Evolutionary conservation across 2,888 invertebrate genomes (phyloP), one percentile per base, ranked within the genome.

Genomic region (Colletes collaris): DNA sequence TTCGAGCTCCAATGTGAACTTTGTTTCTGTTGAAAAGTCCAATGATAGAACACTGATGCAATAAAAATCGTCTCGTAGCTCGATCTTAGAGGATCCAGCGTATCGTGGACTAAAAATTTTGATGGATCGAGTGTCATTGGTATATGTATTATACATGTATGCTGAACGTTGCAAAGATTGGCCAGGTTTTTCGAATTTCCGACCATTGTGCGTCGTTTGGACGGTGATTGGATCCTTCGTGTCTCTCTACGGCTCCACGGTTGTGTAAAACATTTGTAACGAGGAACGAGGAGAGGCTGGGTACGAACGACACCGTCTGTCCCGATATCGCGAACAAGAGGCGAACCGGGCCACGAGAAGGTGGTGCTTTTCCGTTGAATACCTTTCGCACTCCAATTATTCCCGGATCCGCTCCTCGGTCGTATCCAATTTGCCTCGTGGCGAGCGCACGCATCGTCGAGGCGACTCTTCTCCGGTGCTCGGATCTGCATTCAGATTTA

Each of bases 361-460:
- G 50, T 62, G 60, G 60, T 27, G 53, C 69, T 44, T 44, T 27
- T 35, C 58, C 44, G 46, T 60, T 35, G 27, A 19, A 53, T 40
- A n/a, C 53, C 62, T 70, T 70, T 63, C 44, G 62, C 53, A 27
- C 53, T 53, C 44, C 53, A 69, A 69, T 69, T 69, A 69, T 69
- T 53, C 40, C 44, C 27, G 52, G 44, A 65, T 53, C 44, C 10
- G 52, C 19, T 44, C 53, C 53, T 46, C 44, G 70, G 44, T 70
- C 35, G 44, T 53, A 40, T 62, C 62, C 53, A 46, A 70, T 62
- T 46, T 62, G 44, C n/a, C 53, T 40, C 19, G 16, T 46, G 35
- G 19, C 62, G 44, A 53, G 44, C 40, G 11, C 62, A 44, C 62
- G 60, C 52, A 8, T 10, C 11, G 44, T 10, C 4, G 63, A 63